phyloP scores from a whole-genome alignment of 2,888 invertebrate species.

The Phalangium opilio region DNA sequence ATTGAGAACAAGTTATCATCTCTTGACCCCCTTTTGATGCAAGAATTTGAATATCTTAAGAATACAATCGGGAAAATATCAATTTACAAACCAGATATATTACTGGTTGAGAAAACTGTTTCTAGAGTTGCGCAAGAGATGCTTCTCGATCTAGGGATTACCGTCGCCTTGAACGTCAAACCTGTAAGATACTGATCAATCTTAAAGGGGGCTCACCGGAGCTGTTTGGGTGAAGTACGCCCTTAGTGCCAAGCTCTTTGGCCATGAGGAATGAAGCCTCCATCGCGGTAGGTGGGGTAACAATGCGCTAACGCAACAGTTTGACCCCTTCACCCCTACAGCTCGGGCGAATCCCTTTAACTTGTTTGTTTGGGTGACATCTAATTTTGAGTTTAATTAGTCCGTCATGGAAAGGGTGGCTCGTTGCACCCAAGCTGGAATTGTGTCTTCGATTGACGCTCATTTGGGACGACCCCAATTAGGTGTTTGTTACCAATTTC shows the following conservation, averaged over 20 bases:
- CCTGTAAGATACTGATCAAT: slow-evolving; percentile 33
- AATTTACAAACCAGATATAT: slow-evolving; percentile 65
- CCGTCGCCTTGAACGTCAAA: slow-evolving; percentile 73
- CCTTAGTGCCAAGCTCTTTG: no score
- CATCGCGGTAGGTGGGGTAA: no score
- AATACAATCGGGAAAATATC: slow-evolving; percentile 72
- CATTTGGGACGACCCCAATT: slow-evolving; percentile 52
- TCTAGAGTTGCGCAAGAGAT: slow-evolving; percentile 68
- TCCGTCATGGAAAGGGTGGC: slow-evolving; percentile 62
- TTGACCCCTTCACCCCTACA: no score
- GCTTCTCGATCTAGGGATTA: slow-evolving; percentile 60
- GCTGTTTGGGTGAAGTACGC: no score
- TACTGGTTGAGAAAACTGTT: slow-evolving; percentile 77
- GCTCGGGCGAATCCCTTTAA: no score
- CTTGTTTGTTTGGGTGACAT: no score
- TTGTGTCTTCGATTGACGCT: slow-evolving; percentile 73
- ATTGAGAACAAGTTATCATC: slow-evolving; percentile 85
- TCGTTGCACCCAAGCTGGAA: slow-evolving; percentile 63
- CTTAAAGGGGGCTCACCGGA: no score
- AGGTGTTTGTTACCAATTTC: slow-evolving; percentile 70
- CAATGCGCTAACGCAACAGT: no score
- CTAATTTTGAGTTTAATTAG: no score
- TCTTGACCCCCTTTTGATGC: slow-evolving; percentile 81
- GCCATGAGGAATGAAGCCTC: no score
- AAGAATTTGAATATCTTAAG: slow-evolving; percentile 72